Evolutionary conservation across 2,888 invertebrate genomes (phyloP).

Genomic region (Sinodicranocentrus sp.): DNA sequence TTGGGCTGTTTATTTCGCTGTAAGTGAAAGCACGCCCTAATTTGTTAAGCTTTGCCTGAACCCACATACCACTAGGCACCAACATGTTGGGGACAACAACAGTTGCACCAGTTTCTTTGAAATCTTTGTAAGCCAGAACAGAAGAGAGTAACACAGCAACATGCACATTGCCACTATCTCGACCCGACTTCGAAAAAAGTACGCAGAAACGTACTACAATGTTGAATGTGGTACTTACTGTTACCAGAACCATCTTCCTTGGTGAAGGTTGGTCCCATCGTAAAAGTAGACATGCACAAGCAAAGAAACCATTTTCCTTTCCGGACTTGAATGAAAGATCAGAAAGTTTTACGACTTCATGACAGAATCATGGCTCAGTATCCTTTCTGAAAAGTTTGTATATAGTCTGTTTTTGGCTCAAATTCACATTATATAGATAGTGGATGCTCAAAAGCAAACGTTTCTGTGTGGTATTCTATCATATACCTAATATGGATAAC

Average conservation of each 20-base stretch:
- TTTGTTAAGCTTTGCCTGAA: too few relatives aligned
- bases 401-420: neutral
- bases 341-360: constrained; percentile 40
- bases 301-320: constrained; percentile 23
- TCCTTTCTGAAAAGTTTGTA: neutral
- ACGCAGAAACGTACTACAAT: neutral
- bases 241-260: constrained; percentile 8
- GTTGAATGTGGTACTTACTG: neutral
- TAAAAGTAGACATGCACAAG: constrained; percentile 4
- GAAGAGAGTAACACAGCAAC: too few relatives aligned
- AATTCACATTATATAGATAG: neutral
- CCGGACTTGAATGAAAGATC: constrained; percentile 41
- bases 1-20: too few relatives aligned
- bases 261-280: constrained; percentile 6
- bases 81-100: neutral
- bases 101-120: too few relatives aligned
- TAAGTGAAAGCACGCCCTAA: too few relatives aligned
- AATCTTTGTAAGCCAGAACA: too few relatives aligned
- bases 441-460: too few relatives aligned
- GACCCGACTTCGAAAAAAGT: too few relatives aligned
- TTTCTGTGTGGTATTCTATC: too few relatives aligned
- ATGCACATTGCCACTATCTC: too few relatives aligned
- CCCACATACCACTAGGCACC: too few relatives aligned
- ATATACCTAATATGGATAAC: too few relatives aligned
- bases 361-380: neutral